Conservation (phyloP, 2,113 vertebrate genomes). For the Raja brachyura region DNA sequence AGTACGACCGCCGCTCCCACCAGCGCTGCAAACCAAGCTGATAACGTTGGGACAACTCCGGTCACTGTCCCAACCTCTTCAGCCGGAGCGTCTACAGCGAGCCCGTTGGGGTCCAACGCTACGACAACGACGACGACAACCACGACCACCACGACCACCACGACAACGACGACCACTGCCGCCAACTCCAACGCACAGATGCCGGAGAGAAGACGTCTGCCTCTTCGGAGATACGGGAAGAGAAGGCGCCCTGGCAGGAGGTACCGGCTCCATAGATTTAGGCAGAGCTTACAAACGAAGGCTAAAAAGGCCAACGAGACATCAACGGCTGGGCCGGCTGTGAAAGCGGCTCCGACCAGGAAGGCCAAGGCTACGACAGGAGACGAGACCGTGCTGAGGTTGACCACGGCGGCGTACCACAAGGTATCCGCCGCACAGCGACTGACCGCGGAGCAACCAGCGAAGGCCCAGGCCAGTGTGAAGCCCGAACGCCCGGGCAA, state of each 20-base stretch:
- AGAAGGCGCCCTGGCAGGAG: conserved; percentile 56
- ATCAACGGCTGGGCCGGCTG: neutral
- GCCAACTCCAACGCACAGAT: neutral
- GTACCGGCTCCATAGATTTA: conserved; percentile 57
- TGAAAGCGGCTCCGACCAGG: neutral
- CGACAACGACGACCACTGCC: too few relatives aligned
- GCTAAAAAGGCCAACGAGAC: neutral
- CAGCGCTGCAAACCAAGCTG: too few relatives aligned
- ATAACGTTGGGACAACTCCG: neutral
- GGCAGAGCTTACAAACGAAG: conserved; percentile 43
- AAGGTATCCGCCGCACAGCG: too few relatives aligned
- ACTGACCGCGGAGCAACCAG: neutral
- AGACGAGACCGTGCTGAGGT: neutral
- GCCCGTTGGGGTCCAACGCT: neutral
- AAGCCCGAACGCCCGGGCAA: neutral
- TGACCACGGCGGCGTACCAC: too few relatives aligned
- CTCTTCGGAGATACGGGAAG: conserved; percentile 46
- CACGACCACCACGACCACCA: too few relatives aligned
- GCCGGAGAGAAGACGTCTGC: neutral
- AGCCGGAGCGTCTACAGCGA: neutral
- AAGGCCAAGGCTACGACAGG: neutral
- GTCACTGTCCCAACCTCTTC: too few relatives aligned
- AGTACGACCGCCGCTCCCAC: neutral
- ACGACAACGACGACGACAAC: too few relatives aligned
- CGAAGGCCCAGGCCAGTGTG: neutral